Conservation (phyloP, 2,888 invertebrate genomes). For the Lochmaea capreae region DNA sequence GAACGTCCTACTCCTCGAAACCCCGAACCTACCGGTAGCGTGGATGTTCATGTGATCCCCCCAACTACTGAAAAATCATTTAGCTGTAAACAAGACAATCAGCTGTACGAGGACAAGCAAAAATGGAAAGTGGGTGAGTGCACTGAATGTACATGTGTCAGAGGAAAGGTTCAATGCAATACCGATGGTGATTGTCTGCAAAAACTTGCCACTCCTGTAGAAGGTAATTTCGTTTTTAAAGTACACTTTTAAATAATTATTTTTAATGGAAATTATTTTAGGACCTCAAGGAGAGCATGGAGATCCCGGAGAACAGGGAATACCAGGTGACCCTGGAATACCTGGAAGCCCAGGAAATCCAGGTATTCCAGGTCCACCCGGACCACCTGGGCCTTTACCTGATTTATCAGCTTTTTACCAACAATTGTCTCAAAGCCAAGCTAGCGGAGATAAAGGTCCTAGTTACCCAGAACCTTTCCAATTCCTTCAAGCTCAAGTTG, state of each 20-base stretch:
- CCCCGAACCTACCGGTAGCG: slow-evolving; percentile 56
- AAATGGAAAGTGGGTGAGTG: slow-evolving; percentile 78
- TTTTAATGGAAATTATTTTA: background rate
- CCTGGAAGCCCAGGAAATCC: slow-evolving; percentile 73
- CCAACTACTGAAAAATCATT: slow-evolving; percentile 48
- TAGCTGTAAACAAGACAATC: slow-evolving; percentile 62
- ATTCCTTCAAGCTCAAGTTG: slow-evolving; percentile 84
- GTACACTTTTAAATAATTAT: background rate
- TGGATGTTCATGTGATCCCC: slow-evolving; percentile 54
- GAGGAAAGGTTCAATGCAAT: slow-evolving; percentile 72
- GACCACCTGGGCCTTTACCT: slow-evolving; percentile 75
- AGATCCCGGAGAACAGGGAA: slow-evolving; percentile 69
- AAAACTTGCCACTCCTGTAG: slow-evolving; percentile 42
- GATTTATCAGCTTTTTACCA: slow-evolving; percentile 82
- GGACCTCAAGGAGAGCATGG: slow-evolving; percentile 69
- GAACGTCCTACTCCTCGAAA: slow-evolving; percentile 60
- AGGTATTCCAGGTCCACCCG: slow-evolving; percentile 75
- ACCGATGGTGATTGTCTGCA: slow-evolving; percentile 67
- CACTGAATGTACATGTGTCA: slow-evolving; percentile 77
- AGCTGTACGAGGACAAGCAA: slow-evolving; percentile 70
- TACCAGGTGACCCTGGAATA: slow-evolving; percentile 71
- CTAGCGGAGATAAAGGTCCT: slow-evolving; percentile 81
- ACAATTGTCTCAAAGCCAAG: slow-evolving; percentile 78
- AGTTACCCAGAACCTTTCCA: slow-evolving; percentile 71
- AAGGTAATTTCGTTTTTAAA: slow-evolving; percentile 21